Percentiles rank a stretch among this genome's conserved stretches.
Evolutionary conservation across 1,140 invertebrate species (phyloP).

Genomic region (Hylaeus anthracinus): DNA sequence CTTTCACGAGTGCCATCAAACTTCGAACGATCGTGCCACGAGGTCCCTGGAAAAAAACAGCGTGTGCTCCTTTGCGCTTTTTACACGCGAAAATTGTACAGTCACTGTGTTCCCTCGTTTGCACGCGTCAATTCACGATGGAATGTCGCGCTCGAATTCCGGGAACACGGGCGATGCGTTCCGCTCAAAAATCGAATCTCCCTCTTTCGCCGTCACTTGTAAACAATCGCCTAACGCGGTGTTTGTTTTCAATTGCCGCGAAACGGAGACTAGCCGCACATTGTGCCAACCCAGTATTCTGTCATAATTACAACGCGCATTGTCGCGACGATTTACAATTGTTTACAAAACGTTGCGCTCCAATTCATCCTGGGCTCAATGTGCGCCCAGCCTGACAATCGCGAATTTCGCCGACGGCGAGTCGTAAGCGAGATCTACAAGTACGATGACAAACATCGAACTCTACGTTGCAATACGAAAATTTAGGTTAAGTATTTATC

Average conservation of each 20-base stretch:
- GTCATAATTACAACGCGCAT: too few species aligned
- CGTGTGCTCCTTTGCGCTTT: neutral
- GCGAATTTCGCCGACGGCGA: neutral
- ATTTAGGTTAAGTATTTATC: conserved; percentile 29
- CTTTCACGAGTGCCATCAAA: neutral
- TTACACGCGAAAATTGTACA: conserved; percentile 5
- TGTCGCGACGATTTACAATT: too few species aligned
- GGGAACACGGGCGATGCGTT: conserved; percentile 28
- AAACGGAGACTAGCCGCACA: too few species aligned
- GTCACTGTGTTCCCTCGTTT: neutral
- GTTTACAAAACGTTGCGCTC: too few species aligned
- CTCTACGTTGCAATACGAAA: neutral
- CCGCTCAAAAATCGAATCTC: conserved; percentile 43
- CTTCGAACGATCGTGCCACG: neutral
- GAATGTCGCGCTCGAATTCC: conserved; percentile 57
- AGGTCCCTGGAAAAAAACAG: neutral
- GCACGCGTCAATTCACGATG: conserved; percentile 31
- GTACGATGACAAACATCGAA: neutral
- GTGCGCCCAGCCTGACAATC: neutral
- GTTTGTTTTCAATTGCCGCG: neutral
- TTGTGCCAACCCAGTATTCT: too few species aligned
- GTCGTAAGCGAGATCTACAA: neutral
- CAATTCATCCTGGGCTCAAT: too few species aligned
- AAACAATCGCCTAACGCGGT: conserved; percentile 15
- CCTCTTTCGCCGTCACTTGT: conserved; percentile 10